Conservation (phyloP, 1,140 invertebrate species). For the Achatina immaculata region DNA sequence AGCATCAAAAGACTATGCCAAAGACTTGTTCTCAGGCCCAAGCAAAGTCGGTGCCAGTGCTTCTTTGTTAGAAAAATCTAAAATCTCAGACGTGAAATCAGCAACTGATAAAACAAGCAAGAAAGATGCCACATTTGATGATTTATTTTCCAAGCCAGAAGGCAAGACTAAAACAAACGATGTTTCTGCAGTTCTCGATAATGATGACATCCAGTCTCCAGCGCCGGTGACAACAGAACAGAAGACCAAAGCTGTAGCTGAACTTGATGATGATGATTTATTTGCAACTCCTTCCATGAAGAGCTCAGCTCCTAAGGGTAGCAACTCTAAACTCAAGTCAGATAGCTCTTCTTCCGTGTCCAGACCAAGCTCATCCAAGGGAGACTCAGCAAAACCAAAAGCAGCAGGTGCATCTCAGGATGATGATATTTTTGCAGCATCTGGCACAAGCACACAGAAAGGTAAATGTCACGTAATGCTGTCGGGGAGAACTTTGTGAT, state of each 20-base stretch:
- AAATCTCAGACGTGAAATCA: neutral
- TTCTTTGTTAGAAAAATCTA: neutral
- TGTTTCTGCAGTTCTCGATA: slow-evolving; percentile 14
- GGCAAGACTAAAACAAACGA: slow-evolving; percentile 3
- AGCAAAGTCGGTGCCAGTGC: neutral
- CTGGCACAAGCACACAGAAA: neutral
- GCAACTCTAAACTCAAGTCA: neutral
- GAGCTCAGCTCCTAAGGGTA: neutral
- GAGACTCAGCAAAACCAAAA: neutral
- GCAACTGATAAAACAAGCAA: neutral
- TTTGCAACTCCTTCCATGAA: slow-evolving; percentile 32
- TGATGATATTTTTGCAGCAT: slow-evolving; percentile 29
- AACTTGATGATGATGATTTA: slow-evolving; percentile 31
- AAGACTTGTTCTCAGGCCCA: slow-evolving; percentile 21
- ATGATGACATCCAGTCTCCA: neutral
- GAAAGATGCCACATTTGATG: neutral
- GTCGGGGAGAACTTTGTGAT: neutral
- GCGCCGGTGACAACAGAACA: neutral
- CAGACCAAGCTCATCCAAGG: neutral
- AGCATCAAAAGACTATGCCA: neutral
- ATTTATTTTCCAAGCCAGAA: neutral
- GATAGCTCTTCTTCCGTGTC: too few species aligned
- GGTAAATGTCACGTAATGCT: neutral
- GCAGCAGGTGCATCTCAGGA: neutral
- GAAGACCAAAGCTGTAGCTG: neutral